A percentile compares a stretch with the other conserved stretches of the same genome.
Conservation (phyloP, 2,113 vertebrate species). For the Cervus canadensis region DNA sequence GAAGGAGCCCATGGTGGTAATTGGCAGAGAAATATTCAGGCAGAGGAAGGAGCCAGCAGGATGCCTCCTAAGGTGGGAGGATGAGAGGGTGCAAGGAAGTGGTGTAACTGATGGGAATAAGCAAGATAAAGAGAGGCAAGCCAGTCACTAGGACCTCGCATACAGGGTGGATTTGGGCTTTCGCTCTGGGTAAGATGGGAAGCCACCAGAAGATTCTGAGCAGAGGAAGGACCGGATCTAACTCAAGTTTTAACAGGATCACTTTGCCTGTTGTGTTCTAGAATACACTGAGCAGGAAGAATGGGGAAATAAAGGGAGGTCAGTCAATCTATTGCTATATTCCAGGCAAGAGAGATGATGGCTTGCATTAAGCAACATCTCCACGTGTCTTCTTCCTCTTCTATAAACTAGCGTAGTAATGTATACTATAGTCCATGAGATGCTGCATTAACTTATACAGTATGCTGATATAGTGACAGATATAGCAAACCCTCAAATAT, state of each 20-base stretch:
- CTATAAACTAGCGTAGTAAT: neutral
- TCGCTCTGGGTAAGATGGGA: neutral
- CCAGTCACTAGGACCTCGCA: neutral
- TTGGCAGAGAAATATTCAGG: neutral
- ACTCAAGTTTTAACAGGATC: neutral
- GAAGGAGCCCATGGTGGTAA: neutral
- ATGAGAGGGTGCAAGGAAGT: too few species aligned
- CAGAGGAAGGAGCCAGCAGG: neutral
- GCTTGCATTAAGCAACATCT: neutral
- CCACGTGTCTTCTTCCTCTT: neutral
- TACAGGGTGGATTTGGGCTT: neutral
- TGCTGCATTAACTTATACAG: neutral
- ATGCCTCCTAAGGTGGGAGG: neutral
- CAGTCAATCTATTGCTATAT: neutral
- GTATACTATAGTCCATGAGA: neutral
- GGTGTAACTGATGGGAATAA: neutral
- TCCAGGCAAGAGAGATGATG: neutral
- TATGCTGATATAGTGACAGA: neutral
- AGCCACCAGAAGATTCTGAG: neutral
- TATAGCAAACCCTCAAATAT: neutral
- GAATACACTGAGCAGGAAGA: neutral
- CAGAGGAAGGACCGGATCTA: neutral
- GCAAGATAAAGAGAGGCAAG: neutral
- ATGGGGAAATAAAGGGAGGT: neutral
- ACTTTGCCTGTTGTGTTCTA: neutral